Evolutionary conservation across 2,113 vertebrate species (phyloP).

Genomic region (Calidris pugnax): DNA sequence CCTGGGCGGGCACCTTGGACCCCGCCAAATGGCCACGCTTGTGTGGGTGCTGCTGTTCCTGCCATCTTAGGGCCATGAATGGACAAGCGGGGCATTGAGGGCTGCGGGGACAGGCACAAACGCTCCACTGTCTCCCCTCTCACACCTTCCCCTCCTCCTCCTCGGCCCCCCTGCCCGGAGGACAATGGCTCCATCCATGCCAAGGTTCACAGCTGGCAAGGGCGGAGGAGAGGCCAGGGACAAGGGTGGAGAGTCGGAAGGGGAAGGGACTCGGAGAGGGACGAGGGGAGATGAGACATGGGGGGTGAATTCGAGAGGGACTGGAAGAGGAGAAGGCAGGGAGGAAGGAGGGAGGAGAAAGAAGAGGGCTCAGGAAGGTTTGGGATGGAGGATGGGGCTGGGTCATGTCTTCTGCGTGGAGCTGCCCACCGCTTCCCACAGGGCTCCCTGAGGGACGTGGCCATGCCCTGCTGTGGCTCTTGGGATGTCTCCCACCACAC

Average conservation of each 20-base stretch:
- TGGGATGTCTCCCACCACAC: neutral
- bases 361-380: neutral
- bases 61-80: constrained; percentile 80
- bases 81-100: constrained; percentile 83
- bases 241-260: constrained; percentile 4
- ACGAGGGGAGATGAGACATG: neutral
- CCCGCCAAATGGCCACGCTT: constrained; percentile 61
- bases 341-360: neutral
- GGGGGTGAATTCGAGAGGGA: neutral
- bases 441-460: neutral
- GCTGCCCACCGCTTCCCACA: neutral
- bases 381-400: neutral
- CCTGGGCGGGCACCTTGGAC: constrained; percentile 65
- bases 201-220: constrained; percentile 80
- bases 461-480: neutral
- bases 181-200: constrained; percentile 80
- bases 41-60: constrained; percentile 74
- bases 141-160: constrained; percentile 75
- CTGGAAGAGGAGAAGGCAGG: neutral
- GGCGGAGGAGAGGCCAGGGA: constrained; percentile 18
- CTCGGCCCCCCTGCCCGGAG: neutral
- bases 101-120: constrained; percentile 72
- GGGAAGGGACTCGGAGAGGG: neutral
- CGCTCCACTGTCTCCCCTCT: constrained; percentile 72
- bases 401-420: neutral